Evolutionary conservation across 92 coral and sea anemone species (phyloP).

Genomic region (Zoanthus gigantus): DNA sequence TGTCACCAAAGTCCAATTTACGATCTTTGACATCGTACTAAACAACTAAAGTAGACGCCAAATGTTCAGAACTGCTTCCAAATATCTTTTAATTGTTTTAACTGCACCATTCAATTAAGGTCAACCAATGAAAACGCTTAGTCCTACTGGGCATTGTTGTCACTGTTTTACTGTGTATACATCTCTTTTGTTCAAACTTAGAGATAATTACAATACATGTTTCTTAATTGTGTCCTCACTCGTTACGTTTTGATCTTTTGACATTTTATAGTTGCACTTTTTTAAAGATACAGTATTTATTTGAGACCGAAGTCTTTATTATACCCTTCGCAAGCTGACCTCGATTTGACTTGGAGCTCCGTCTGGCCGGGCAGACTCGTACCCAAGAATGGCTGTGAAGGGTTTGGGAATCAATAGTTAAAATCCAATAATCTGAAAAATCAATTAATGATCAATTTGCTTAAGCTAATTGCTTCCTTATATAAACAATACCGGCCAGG

Average conservation of each 20-base stretch:
- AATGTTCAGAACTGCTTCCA: background rate
- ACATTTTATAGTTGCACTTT: background rate
- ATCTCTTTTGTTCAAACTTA: background rate
- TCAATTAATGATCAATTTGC: no score
- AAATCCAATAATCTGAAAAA: no score
- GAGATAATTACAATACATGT: constrained; percentile 2
- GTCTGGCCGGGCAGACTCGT: no score
- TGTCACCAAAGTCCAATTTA: background rate
- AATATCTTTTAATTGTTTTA: constrained; percentile 19
- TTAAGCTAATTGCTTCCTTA: no score
- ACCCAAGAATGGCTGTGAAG: no score
- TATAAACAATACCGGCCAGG: no score
- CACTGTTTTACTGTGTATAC: background rate
- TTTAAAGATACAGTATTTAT: no score
- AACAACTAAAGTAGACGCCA: background rate
- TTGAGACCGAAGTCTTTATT: no score
- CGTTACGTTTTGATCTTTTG: background rate
- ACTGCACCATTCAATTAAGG: constrained; percentile 23
- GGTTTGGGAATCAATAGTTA: no score
- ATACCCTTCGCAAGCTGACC: no score
- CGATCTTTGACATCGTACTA: background rate
- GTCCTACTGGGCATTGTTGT: background rate
- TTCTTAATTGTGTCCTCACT: background rate
- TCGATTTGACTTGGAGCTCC: no score
- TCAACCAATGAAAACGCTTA: constrained; percentile 26